phyloP scores from a whole-genome alignment of 2,888 invertebrate genomes.

The Melolontha melolontha region DNA sequence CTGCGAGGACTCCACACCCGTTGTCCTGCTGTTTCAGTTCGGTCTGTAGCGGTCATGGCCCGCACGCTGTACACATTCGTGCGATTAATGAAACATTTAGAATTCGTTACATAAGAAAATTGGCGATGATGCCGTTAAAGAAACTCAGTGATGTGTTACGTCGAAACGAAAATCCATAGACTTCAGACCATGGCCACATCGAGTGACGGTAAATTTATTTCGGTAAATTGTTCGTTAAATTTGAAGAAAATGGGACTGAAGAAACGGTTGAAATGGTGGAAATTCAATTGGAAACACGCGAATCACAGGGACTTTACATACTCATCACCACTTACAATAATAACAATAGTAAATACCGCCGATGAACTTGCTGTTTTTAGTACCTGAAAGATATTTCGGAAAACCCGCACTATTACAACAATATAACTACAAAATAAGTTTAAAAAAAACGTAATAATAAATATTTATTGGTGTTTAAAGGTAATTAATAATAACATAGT shows the following conservation, averaged over 20 bases:
- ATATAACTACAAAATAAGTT: neutral
- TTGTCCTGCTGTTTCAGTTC: slow-evolving; percentile 50
- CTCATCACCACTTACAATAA: slow-evolving; percentile 46
- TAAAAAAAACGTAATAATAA: neutral
- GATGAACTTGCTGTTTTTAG: slow-evolving; percentile 49
- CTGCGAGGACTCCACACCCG: slow-evolving; percentile 59
- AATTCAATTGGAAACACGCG: slow-evolving; percentile 58
- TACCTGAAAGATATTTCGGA: slow-evolving; percentile 54
- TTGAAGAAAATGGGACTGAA: slow-evolving; percentile 58
- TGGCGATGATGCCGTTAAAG: slow-evolving; percentile 7
- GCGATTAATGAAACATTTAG: slow-evolving; percentile 35
- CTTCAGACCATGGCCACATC: slow-evolving; percentile 50
- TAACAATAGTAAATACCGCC: slow-evolving; percentile 27
- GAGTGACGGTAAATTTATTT: slow-evolving; percentile 56
- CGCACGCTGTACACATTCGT: slow-evolving; percentile 46
- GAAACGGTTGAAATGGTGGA: slow-evolving; percentile 62
- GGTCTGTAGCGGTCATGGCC: slow-evolving; percentile 52
- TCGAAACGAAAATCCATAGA: slow-evolving; percentile 1
- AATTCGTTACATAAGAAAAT: slow-evolving; percentile 41
- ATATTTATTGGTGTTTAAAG: too few relatives aligned
- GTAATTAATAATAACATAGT: too few relatives aligned
- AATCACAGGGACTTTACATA: slow-evolving; percentile 56
- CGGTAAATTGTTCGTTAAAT: slow-evolving; percentile 4
- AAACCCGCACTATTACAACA: slow-evolving; percentile 2
- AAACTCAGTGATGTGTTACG: slow-evolving; percentile 17